Evolutionary conservation across 2,888 invertebrate species (phyloP).

Genomic region (Pilophorus perplexus): DNA sequence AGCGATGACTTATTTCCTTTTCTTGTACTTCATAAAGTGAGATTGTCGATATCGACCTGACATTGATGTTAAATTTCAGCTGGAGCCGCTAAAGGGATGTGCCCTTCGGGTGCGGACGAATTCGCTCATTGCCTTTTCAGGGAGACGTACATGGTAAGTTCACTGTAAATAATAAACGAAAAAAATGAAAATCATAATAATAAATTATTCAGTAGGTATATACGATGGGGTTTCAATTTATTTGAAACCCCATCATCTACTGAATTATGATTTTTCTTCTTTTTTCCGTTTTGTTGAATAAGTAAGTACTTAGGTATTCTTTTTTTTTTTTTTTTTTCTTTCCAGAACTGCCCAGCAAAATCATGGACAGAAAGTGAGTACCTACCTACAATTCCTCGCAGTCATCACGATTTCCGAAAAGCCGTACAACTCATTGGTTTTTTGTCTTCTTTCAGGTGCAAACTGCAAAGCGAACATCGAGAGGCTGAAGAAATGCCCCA

Average conservation of each 20-base stretch:
- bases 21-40: too few relatives aligned
- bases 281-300: too few relatives aligned
- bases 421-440: background rate
- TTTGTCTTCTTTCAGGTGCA: background rate
- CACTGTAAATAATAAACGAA: background rate
- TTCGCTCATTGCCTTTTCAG: conserved; percentile 5
- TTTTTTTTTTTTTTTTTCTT: conserved; percentile 2
- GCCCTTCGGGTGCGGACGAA: background rate
- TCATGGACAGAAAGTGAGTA: conserved; percentile 11
- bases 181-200: background rate
- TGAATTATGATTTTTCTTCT: too few relatives aligned
- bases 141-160: conserved; percentile 3
- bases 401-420: background rate
- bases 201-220: too few relatives aligned
- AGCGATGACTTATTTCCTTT: too few relatives aligned
- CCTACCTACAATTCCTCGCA: background rate
- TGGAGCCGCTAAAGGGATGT: too few relatives aligned
- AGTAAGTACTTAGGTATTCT: too few relatives aligned
- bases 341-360: conserved; percentile 24
- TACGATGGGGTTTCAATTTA: too few relatives aligned
- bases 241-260: too few relatives aligned
- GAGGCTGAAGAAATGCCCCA: conserved; percentile 6
- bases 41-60: too few relatives aligned
- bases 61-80: too few relatives aligned
- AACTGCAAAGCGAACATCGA: conserved; percentile 24